Evolutionary conservation across 1,140 invertebrate species (phyloP).

Genomic region (Sogatella furcifera): DNA sequence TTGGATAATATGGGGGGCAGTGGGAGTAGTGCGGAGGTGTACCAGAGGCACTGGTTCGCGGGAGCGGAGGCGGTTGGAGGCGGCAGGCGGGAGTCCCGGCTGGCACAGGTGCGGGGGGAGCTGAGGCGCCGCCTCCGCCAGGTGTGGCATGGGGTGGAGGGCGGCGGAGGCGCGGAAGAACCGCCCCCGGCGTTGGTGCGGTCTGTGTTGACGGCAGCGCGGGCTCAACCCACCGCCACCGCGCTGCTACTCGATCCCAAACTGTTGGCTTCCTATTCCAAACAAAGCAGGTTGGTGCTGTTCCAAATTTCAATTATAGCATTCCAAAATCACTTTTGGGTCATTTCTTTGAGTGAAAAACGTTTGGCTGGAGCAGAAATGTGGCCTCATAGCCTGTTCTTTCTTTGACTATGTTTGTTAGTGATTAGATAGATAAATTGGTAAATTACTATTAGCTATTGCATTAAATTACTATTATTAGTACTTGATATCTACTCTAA

Average conservation of each 20-base stretch:
- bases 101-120: constrained; percentile 11
- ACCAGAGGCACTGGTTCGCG: constrained; percentile 23
- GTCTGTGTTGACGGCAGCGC: constrained; percentile 16
- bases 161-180: constrained; percentile 3
- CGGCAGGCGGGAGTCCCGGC: constrained; percentile 8
- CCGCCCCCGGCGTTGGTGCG: constrained; percentile 5
- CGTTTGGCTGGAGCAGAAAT: no score
- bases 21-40: constrained; percentile 10
- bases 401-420: no score
- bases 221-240: constrained; percentile 16
- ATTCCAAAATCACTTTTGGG: no score
- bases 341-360: no score
- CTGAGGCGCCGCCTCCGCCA: constrained; percentile 15
- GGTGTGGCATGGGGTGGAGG: constrained; percentile 3
- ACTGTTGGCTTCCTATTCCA: constrained; percentile 6
- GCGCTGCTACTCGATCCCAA: constrained; percentile 18
- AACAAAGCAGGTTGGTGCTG: constrained; percentile 16
- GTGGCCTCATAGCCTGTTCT: no score
- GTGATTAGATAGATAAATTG: no score
- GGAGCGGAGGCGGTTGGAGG: constrained; percentile 2
- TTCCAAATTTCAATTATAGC: no score
- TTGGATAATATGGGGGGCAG: not conserved
- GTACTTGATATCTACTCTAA: no score
- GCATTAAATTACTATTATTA: no score
- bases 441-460: no score